Evolutionary conservation across 2,888 invertebrate genomes (phyloP), one percentile per base, ranked within the genome.

Genomic region (Cynaeus angustus): DNA sequence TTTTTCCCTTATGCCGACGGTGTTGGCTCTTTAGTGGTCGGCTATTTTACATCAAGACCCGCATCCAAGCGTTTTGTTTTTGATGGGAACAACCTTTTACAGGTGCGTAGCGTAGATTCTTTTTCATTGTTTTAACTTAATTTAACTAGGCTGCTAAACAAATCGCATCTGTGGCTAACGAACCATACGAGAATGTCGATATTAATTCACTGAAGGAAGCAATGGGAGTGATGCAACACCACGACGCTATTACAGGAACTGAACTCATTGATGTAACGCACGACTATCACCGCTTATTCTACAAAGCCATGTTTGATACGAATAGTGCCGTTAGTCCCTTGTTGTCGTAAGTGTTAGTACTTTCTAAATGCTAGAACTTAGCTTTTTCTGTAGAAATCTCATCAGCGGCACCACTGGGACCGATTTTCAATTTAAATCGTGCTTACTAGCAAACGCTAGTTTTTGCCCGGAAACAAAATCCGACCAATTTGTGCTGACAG

Each of bases 1-100:
- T 96, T 96, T 87, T 95, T 97, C 83, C 97, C 97, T 0, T 96
- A 94, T 85, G 94, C 95, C 0, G 92, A 92, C 62, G 92, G 93
- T 79, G 88, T 90, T 0, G 91, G 95, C 76, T 88, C 93, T 0
- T 98, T 91, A 80, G 98, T 98, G 98, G 94, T 97, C 0, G 98
- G 98, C 0, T 95, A 94, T 80, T 95, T 90, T 79, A 91, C 92
- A 0, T 95, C 95, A 0, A 87, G 95, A 8, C 94, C 95, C 0
- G 91, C 94, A 0, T 86, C 92, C 0, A 95, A 95, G 79, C 90
- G 89, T 69, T 92, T 89, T 74, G 93, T 93, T 79, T 87, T 94
- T 13, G 85, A 89, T 72, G 91, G 91, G 0, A 94, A 94, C 76
- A 90, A 89, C 74, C 89, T 91, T 61, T 80, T 94, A n/a, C 94